phyloP scores from a whole-genome alignment of 2,888 invertebrate species.

The Lasioglossum villosulum region DNA sequence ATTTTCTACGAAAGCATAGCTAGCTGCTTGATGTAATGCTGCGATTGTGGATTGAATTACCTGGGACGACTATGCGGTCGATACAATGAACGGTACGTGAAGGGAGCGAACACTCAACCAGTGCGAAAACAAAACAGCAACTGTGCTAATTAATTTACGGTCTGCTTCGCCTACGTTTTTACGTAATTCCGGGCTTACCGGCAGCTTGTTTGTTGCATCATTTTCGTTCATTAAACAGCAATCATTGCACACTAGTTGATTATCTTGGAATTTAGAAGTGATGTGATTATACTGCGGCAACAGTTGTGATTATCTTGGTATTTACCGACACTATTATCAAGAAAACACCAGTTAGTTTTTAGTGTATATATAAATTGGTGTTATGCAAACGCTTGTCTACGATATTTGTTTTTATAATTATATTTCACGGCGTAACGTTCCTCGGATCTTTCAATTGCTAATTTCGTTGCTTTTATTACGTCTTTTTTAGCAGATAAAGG shows the following conservation, averaged over 20 bases:
- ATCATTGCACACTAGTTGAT: neutral
- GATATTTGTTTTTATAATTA: neutral
- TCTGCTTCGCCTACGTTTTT: neutral
- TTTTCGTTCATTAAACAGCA: too few species aligned
- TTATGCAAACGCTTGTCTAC: neutral
- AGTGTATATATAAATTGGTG: too few species aligned
- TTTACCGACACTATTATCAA: too few species aligned
- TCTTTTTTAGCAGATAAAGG: neutral
- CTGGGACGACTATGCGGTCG: constrained; percentile 40
- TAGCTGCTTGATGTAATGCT: constrained; percentile 17
- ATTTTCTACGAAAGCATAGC: neutral
- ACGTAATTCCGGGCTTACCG: neutral
- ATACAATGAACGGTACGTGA: constrained; percentile 46
- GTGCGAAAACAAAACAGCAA: neutral
- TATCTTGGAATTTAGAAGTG: neutral
- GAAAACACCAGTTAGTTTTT: too few species aligned
- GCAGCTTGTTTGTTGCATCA: neutral
- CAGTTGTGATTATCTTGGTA: neutral
- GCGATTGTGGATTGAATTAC: constrained; percentile 9
- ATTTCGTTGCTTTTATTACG: neutral
- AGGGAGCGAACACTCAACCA: neutral
- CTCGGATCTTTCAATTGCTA: neutral
- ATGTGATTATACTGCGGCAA: neutral
- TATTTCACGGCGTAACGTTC: neutral
- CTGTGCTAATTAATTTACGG: neutral